These are phyloP conservation scores for Apodemia duryi DNA, from an alignment of 2,888 invertebrate genomes.

Conservation along the genomic window DNA sequence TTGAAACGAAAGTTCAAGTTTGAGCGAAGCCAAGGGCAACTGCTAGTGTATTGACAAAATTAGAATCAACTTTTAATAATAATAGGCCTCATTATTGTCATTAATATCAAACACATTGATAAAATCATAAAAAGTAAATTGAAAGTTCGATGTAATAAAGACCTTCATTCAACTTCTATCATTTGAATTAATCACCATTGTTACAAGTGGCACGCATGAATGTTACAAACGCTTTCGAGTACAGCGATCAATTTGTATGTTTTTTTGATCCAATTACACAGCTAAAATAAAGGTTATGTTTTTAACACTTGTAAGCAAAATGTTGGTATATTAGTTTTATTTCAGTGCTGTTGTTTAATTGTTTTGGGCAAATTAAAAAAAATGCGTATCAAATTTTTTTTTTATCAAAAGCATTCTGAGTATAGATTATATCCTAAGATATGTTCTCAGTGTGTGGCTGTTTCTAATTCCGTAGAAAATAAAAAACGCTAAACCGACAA, in stretches of 20 bases:
- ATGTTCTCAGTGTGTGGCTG: too few species aligned
- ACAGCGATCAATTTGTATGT: background rate
- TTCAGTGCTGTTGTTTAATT: too few species aligned
- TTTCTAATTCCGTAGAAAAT: too few species aligned
- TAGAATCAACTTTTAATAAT: background rate
- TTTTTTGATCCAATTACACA: background rate
- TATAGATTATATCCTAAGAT: too few species aligned
- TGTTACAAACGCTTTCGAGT: conserved; percentile 15
- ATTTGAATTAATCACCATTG: conserved; percentile 22
- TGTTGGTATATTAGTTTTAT: too few species aligned
- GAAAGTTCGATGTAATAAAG: conserved; percentile 7
- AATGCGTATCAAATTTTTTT: too few species aligned
- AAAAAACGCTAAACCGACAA: too few species aligned
- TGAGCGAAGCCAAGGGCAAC: background rate
- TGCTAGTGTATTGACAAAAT: background rate
- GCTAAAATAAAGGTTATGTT: too few species aligned
- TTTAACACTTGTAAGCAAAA: too few species aligned
- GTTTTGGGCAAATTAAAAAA: too few species aligned
- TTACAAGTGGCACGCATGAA: conserved; percentile 1
- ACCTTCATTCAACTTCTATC: conserved; percentile 10
- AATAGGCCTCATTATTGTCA: background rate
- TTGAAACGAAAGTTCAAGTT: too few species aligned
- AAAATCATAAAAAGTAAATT: background rate
- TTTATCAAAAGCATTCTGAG: too few species aligned
- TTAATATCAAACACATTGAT: background rate